Percentiles rank a stretch among this genome's conserved stretches.
These are phyloP conservation scores for Sarcophaga subvicina DNA, from an alignment of 2,888 invertebrate species.

Conservation along the genomic window DNA sequence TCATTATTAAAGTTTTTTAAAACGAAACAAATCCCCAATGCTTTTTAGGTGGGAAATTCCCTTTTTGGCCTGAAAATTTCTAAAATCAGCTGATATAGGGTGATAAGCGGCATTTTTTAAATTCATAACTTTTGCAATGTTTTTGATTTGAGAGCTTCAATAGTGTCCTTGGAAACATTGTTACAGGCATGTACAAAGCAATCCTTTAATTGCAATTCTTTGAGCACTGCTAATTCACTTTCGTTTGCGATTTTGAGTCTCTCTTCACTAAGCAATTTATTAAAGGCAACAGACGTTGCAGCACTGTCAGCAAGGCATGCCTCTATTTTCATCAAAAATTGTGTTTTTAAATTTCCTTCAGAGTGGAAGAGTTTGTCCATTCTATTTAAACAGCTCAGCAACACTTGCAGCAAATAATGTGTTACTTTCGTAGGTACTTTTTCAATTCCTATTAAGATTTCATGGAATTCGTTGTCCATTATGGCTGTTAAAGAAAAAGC, in stretches of 20 bases:
- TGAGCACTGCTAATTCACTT: constrained; percentile 27
- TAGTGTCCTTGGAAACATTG: constrained; percentile 44
- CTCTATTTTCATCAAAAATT: constrained; percentile 28
- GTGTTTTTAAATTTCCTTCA: constrained; percentile 41
- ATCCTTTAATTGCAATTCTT: constrained; percentile 27
- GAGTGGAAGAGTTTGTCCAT: constrained; percentile 30
- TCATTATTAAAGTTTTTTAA: too few species aligned
- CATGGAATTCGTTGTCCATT: too few species aligned
- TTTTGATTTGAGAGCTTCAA: constrained; percentile 33
- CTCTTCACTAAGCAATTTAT: constrained; percentile 49
- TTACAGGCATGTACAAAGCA: constrained; percentile 49
- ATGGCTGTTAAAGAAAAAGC: too few species aligned
- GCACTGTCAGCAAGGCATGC: constrained; percentile 39
- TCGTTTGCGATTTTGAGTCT: constrained; percentile 38
- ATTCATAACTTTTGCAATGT: too few species aligned
- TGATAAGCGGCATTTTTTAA: too few species aligned
- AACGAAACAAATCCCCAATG: constrained; percentile 26
- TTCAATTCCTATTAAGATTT: too few species aligned
- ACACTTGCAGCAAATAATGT: too few species aligned
- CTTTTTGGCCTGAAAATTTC: constrained; percentile 1
- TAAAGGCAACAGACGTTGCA: constrained; percentile 44
- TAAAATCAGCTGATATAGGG: too few species aligned
- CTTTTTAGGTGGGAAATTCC: constrained; percentile 32
- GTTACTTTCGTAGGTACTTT: too few species aligned
- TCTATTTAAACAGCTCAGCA: background rate